Percentiles rank a stretch among this genome's conserved stretches.
Evolutionary conservation across 2,888 invertebrate genomes (phyloP).

Genomic region (Andrena trimmerana): DNA sequence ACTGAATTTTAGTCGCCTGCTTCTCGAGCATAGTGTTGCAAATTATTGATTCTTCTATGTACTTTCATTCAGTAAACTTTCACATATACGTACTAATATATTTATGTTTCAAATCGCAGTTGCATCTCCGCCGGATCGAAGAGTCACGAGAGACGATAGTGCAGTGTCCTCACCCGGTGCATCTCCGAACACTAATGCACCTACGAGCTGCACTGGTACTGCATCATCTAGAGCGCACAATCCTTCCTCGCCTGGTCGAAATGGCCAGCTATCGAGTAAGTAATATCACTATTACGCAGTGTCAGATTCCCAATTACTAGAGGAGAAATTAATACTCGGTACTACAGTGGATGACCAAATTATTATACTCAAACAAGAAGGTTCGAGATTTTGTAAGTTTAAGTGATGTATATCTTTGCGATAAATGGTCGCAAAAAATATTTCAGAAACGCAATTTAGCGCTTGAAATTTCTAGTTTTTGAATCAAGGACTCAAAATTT

Average conservation of each 20-base stretch:
- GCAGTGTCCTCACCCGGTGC: slow-evolving; percentile 84
- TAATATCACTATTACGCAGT: slow-evolving; percentile 34
- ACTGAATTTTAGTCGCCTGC: too few relatives aligned
- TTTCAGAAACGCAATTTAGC: too few relatives aligned
- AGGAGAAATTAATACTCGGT: not conserved
- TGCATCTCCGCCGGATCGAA: slow-evolving; percentile 93
- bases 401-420: too few relatives aligned
- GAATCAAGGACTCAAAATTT: too few relatives aligned
- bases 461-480: too few relatives aligned
- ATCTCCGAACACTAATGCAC: slow-evolving; percentile 85
- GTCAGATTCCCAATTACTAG: not conserved
- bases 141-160: slow-evolving; percentile 88
- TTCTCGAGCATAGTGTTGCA: too few relatives aligned
- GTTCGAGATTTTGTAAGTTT: too few relatives aligned
- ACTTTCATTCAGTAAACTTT: not conserved
- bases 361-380: too few relatives aligned
- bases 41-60: too few relatives aligned
- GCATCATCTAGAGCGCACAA: slow-evolving; percentile 74
- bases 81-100: not conserved
- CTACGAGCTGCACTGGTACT: slow-evolving; percentile 82
- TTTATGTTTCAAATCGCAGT: slow-evolving; percentile 86
- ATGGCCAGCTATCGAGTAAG: slow-evolving; percentile 86
- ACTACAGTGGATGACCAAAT: not conserved
- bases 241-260: slow-evolving; percentile 82
- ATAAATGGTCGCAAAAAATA: too few relatives aligned